Evolutionary conservation across 2,113 vertebrate genomes (phyloP).

Genomic region (Onychostoma macrolepis): DNA sequence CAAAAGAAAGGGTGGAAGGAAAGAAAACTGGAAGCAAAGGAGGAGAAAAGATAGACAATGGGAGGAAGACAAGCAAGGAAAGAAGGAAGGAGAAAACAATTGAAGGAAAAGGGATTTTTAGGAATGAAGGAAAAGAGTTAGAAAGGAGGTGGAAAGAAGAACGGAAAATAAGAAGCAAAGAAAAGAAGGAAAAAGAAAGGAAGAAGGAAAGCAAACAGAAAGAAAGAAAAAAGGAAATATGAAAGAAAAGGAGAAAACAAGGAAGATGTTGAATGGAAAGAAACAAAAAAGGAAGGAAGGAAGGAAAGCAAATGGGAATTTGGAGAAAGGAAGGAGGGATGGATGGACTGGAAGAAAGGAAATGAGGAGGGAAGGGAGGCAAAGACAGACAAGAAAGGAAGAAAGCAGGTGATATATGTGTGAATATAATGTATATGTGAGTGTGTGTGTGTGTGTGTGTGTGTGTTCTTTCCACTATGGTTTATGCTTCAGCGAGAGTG

Average conservation of each 20-base stretch:
- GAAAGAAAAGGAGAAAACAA: not conserved
- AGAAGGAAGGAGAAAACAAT: not conserved
- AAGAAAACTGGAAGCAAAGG: not conserved
- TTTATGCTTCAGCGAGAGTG: constrained; percentile 57
- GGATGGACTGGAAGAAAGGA: not conserved
- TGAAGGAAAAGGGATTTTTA: not conserved
- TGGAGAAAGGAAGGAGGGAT: not conserved
- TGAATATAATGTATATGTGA: constrained; percentile 11
- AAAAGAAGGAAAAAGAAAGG: not conserved
- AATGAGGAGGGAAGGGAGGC: not conserved
- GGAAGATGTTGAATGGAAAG: not conserved
- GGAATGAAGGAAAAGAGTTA: not conserved
- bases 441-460: constrained; percentile 17
- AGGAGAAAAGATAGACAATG: not conserved
- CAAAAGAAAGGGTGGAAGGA: not conserved
- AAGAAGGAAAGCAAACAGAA: too few species aligned
- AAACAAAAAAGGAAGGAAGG: not conserved
- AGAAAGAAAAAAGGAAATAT: not conserved
- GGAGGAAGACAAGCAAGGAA: constrained; percentile 4
- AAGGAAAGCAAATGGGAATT: not conserved
- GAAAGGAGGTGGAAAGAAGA: not conserved
- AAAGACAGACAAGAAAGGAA: not conserved
- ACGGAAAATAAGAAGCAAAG: not conserved
- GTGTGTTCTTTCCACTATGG: constrained; percentile 43
- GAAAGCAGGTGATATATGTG: constrained; percentile 7